These are phyloP conservation scores for Bos javanicus DNA, from an alignment of 2,113 vertebrate species.

Conservation along the genomic window DNA sequence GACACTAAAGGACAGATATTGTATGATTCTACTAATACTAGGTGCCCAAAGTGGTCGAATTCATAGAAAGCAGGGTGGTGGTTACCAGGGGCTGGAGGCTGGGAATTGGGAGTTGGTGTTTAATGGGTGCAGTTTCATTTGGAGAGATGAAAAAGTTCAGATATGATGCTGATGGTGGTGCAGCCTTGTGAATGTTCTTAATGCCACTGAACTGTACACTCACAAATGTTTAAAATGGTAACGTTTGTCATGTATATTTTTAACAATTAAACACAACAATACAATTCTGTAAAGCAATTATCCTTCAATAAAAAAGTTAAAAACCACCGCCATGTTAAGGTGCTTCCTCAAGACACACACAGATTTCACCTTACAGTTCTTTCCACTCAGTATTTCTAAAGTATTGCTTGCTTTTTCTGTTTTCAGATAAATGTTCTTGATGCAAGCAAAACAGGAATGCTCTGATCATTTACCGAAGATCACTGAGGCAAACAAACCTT, in stretches of 20 bases:
- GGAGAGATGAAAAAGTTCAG: not conserved
- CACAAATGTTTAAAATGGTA: not conserved
- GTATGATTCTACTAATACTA: not conserved
- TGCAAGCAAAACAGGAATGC: not conserved
- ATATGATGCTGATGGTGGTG: not conserved
- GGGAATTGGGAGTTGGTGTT: not conserved
- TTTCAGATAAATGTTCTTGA: slow-evolving; percentile 38
- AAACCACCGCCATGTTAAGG: not conserved
- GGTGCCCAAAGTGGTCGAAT: not conserved
- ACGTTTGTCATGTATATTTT: not conserved
- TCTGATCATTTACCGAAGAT: not conserved
- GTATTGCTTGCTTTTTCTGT: not conserved
- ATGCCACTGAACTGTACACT: not conserved
- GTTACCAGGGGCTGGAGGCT: no score
- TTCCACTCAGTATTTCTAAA: not conserved
- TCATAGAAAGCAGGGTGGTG: not conserved
- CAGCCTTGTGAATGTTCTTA: not conserved
- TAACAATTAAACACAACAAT: not conserved
- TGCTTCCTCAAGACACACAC: not conserved
- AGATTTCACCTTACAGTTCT: not conserved
- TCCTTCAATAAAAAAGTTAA: not conserved
- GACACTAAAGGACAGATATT: not conserved
- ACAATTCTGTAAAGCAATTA: not conserved
- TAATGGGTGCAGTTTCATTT: not conserved
- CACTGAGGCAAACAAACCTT: not conserved